Conservation (phyloP, 2,888 invertebrate genomes). For the Chymomyza fuscimana region DNA sequence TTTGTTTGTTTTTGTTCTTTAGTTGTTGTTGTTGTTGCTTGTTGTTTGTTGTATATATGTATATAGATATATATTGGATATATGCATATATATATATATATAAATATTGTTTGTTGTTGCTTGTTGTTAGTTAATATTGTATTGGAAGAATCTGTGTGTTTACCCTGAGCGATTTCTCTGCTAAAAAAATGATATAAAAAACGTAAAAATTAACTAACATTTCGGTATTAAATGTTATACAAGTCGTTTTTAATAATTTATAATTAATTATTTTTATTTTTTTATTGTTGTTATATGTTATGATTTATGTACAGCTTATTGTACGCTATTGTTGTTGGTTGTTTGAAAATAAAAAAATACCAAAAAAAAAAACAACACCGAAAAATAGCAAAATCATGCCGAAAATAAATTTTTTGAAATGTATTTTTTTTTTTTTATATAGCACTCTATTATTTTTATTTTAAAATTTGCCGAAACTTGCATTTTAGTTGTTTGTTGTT, state of each 20-base stretch:
- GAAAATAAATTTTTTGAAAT: slow-evolving; percentile 45
- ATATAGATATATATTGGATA: slow-evolving; percentile 29
- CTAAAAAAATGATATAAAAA: slow-evolving; percentile 36
- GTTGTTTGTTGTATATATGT: slow-evolving; percentile 46
- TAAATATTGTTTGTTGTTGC: slow-evolving; percentile 61
- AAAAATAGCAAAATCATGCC: slow-evolving; percentile 57
- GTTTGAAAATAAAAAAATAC: slow-evolving; percentile 19
- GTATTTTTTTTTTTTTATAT: slow-evolving; percentile 24
- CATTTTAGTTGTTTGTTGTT: slow-evolving; percentile 36
- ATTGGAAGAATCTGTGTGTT: slow-evolving; percentile 80
- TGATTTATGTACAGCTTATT: slow-evolving; percentile 18
- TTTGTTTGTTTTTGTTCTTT: slow-evolving; percentile 14
- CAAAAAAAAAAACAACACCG: slow-evolving; percentile 24
- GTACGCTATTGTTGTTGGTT: slow-evolving; percentile 23
- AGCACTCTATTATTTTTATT: neutral
- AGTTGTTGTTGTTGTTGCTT: slow-evolving; percentile 50
- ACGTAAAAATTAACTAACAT: slow-evolving; percentile 14
- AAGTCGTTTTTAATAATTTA: slow-evolving; percentile 9
- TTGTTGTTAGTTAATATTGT: slow-evolving; percentile 57
- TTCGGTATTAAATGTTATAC: slow-evolving; percentile 6
- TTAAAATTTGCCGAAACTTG: slow-evolving; percentile 20
- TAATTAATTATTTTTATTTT: slow-evolving; percentile 33
- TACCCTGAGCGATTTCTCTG: slow-evolving; percentile 80
- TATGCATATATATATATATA: slow-evolving; percentile 55
- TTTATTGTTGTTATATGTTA: slow-evolving; percentile 27